A percentile compares a stretch with the other conserved stretches of the same genome.
These are phyloP conservation scores for Orthosia cruda DNA, from an alignment of 2,888 invertebrate species.

Conservation along the genomic window DNA sequence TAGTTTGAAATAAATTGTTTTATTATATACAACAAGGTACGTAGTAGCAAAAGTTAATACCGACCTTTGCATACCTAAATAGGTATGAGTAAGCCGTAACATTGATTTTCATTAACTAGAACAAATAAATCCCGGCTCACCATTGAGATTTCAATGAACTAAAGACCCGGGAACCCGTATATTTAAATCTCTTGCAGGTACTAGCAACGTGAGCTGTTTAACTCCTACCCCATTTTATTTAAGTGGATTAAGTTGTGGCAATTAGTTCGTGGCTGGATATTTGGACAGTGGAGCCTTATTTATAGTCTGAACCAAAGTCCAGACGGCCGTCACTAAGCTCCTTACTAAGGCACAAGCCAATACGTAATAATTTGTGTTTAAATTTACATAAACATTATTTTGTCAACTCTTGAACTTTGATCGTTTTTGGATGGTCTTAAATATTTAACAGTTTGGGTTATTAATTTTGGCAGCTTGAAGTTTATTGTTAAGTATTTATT, in stretches of 20 bases:
- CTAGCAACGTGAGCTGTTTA: conserved; percentile 64
- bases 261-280: conserved; percentile 84
- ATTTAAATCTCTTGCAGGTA: conserved; percentile 76
- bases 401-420: conserved; percentile 28
- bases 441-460: conserved; percentile 23
- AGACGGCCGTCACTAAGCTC: conserved; percentile 77
- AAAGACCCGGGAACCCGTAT: conserved; percentile 54
- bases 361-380: conserved; percentile 74
- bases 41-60: background rate
- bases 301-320: conserved; percentile 79
- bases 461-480: conserved; percentile 9
- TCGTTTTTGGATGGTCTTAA: conserved; percentile 27
- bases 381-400: conserved; percentile 69
- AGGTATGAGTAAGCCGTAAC: conserved; percentile 16
- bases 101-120: conserved; percentile 59
- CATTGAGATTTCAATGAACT: conserved; percentile 64
- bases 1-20: background rate
- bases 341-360: conserved; percentile 74
- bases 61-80: conserved; percentile 7
- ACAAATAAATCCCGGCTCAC: conserved; percentile 57
- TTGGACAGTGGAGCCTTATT: conserved; percentile 82
- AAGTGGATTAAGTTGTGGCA: conserved; percentile 84
- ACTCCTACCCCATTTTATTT: conserved; percentile 82
- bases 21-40: background rate
- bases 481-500: background rate